phyloP scores from a whole-genome alignment of 1,140 invertebrate species.

The Bilobella aurantiaca region DNA sequence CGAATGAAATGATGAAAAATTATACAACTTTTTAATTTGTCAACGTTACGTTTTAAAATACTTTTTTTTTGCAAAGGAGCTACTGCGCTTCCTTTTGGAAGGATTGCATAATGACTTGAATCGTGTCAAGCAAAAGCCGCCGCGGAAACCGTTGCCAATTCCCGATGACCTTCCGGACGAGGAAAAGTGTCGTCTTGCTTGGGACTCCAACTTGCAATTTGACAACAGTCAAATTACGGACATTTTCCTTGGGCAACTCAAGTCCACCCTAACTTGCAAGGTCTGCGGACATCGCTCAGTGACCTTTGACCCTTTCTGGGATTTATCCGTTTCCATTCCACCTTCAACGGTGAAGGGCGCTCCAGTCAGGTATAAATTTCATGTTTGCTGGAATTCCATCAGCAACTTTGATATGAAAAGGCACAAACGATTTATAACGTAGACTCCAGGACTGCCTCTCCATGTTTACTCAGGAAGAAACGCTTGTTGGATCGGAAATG shows the following conservation, averaged over 20 bases:
- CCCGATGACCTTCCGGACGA: slow-evolving; percentile 10
- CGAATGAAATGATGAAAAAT: no score
- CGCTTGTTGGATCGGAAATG: slow-evolving; percentile 85
- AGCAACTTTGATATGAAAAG: no score
- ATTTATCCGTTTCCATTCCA: slow-evolving; percentile 72
- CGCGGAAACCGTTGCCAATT: slow-evolving; percentile 39
- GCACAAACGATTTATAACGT: no score
- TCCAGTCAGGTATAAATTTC: no score
- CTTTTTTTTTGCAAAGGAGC: no score
- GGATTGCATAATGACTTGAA: slow-evolving; percentile 92
- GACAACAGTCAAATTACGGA: slow-evolving; percentile 58
- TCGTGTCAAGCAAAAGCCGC: slow-evolving; percentile 59
- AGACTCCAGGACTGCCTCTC: slow-evolving; percentile 53
- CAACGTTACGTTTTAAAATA: no score
- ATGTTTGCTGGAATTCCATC: no score
- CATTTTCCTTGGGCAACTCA: slow-evolving; percentile 88
- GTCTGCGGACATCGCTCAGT: slow-evolving; percentile 79
- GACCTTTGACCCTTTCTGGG: slow-evolving; percentile 93
- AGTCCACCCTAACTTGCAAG: slow-evolving; percentile 81
- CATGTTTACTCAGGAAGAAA: slow-evolving; percentile 81
- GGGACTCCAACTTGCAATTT: neutral
- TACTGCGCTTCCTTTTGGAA: slow-evolving; percentile 80
- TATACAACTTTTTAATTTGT: no score
- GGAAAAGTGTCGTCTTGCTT: neutral
- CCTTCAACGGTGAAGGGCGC: slow-evolving; percentile 39